Conservation (phyloP, 2,797 vertebrate species). For the Alauda arvensis region DNA sequence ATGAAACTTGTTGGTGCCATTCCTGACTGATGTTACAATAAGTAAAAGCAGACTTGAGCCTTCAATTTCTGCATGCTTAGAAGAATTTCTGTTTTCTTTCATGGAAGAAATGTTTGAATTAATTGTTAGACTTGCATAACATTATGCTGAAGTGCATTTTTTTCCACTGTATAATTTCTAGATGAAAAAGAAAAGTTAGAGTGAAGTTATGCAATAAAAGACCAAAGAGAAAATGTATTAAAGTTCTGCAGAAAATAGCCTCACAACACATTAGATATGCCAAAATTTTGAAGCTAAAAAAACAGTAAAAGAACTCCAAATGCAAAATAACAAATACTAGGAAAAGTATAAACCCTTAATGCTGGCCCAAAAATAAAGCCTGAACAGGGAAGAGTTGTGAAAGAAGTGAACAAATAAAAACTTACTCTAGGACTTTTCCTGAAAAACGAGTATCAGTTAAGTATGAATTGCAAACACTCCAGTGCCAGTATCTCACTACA, state of each 20-base stretch:
- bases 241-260: neutral
- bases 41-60: conserved; percentile 21
- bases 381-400: neutral
- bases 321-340: neutral
- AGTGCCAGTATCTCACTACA: neutral
- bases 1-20: neutral
- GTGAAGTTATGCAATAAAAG: neutral
- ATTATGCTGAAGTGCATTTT: neutral
- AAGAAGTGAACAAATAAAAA: neutral
- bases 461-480: neutral
- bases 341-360: neutral
- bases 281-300: neutral
- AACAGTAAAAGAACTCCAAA: neutral
- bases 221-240: neutral
- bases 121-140: neutral
- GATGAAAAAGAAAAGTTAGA: neutral
- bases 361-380: neutral
- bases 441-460: neutral
- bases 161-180: neutral
- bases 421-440: neutral
- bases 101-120: neutral
- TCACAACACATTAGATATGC: neutral
- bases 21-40: neutral
- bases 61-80: neutral
- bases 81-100: neutral